Evolutionary conservation across 2,113 vertebrate genomes (phyloP), one percentile per base, ranked within the genome.

Genomic region (Peromyscus polionotus): DNA sequence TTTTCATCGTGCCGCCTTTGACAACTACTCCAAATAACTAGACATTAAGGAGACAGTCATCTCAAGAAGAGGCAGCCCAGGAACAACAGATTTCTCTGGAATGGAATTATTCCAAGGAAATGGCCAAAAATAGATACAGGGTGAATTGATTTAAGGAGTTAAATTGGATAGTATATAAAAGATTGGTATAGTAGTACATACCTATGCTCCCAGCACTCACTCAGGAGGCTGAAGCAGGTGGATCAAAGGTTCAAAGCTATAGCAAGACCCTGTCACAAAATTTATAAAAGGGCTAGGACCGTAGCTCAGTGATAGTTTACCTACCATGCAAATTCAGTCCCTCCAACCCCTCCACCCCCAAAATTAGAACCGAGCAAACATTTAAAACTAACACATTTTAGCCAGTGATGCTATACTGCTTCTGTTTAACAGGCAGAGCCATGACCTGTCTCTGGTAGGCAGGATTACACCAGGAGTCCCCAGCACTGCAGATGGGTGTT

Each of bases 261-360:
- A 39, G 45, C 26, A 31, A 80, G 76, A 11, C 59, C 24, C 54
- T 86, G 33, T 57, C 33, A 81, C 31, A 36, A 54, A 54, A 54
- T 57, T 57, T 54, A 28, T 13, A 80, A 68, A 68, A 91, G 57
- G 8, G 9, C 33, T 90, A 31, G 11, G 17, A 2, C 61, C 73
- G 28, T 77, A 10, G 28, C 28, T 63, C 42, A 48, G 3, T n/a
- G 59, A 14, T 28, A 42, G 16, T n/a, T 59, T 59, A 0, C n/a
- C 24, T 75, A 72, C 13, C 68, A 75, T 39, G 22, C 54, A 42
- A 1, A 13, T 84, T 92, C 39, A 85, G 20, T 85, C 33, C 19
- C 54, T 7, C 36, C n/a, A 7, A n/a, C 14, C 0, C 1, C 33
- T 7, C 13, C 24, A 2, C 7, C 8, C 2, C 4, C 2, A 65